phyloP scores from a whole-genome alignment of 2,888 invertebrate genomes.

The Lacanobia oleracea region DNA sequence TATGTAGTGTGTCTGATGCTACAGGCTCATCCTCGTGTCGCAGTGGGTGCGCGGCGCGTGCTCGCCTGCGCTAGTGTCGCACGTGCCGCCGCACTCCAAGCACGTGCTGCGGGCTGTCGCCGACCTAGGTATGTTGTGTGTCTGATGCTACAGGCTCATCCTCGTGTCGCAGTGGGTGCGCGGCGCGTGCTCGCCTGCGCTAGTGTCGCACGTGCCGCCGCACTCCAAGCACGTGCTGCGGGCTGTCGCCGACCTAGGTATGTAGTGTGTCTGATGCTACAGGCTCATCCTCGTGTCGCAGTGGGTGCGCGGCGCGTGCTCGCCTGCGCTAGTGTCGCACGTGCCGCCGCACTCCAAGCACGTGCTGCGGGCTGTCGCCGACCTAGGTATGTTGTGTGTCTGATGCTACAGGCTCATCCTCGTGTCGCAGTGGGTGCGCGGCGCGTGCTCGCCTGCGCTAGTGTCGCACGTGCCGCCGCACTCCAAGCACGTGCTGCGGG shows the following conservation, averaged over 20 bases:
- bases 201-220: slow-evolving; percentile 59
- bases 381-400: slow-evolving; percentile 8
- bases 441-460: slow-evolving; percentile 56
- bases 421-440: slow-evolving; percentile 76
- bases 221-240: too few species aligned
- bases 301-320: slow-evolving; percentile 73
- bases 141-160: too few species aligned
- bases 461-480: slow-evolving; percentile 57
- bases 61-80: background rate
- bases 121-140: slow-evolving; percentile 6
- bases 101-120: too few species aligned
- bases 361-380: slow-evolving; percentile 39
- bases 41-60: background rate
- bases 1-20: slow-evolving; percentile 43
- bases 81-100: background rate
- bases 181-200: slow-evolving; percentile 71
- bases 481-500: slow-evolving; percentile 61
- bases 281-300: slow-evolving; percentile 63
- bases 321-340: slow-evolving; percentile 69
- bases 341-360: background rate
- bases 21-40: background rate
- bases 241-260: slow-evolving; percentile 19
- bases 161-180: slow-evolving; percentile 74
- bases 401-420: too few species aligned
- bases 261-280: slow-evolving; percentile 10